phyloP scores from a whole-genome alignment of 2,888 invertebrate genomes.

The Zele albiditarsus region DNA sequence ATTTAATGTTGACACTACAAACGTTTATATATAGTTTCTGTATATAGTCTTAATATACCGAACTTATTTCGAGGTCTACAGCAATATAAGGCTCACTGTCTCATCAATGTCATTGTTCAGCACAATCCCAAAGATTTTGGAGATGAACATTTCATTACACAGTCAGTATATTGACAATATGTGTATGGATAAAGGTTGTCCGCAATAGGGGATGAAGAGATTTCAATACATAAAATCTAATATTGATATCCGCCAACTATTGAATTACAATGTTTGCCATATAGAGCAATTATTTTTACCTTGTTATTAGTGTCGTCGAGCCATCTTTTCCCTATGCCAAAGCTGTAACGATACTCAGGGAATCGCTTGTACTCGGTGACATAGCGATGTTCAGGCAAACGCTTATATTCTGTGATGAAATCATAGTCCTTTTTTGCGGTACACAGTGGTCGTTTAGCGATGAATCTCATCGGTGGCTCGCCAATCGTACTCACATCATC shows the following conservation, averaged over 20 bases:
- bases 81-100: conserved; percentile 12
- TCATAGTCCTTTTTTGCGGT: conserved; percentile 62
- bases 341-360: conserved; percentile 72
- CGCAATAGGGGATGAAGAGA: not conserved
- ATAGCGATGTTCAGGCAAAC: conserved; percentile 76
- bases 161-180: conserved; percentile 71
- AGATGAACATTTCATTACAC: conserved; percentile 20
- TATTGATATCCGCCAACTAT: not conserved
- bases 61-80: not conserved
- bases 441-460: conserved; percentile 16
- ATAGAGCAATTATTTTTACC: conserved; percentile 56
- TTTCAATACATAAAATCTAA: not conserved
- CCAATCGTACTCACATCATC: conserved; percentile 17
- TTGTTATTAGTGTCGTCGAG: conserved; percentile 71
- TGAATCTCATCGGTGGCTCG: conserved; percentile 11
- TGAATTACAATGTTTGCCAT: not conserved
- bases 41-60: not conserved
- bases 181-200: conserved; percentile 31
- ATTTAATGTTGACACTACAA: not conserved
- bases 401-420: conserved; percentile 79
- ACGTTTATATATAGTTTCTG: not conserved
- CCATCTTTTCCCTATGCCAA: conserved; percentile 72
- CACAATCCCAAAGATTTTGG: conserved; percentile 20
- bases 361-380: conserved; percentile 79
- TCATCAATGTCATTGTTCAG: conserved; percentile 33